Base-by-base conservation (phyloP, 2,797 vertebrate genomes). In the Pseudomugil tenellus region DNA sequence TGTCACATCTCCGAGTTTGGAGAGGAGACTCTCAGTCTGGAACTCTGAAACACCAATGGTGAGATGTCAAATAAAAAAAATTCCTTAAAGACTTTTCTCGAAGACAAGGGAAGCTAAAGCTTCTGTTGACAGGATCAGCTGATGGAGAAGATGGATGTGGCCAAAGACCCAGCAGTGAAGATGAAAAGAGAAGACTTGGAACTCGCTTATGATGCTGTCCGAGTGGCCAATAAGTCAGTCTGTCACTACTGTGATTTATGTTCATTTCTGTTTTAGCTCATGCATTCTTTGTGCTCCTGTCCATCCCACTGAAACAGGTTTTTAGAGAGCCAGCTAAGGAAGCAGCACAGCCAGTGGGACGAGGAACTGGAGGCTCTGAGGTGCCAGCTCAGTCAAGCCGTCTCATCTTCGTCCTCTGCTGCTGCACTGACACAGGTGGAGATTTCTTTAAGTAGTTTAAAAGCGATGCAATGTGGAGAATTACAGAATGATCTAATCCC, bases 181-280 rank as follows among this genome's bases (percentile, higher is more conserved):
- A 86, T 79, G 92, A 89, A 19, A 11, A 91, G 66, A 16, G 94
- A 94, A 49, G 95, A 95, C 81, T 80, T 95, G 86, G 88, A 84
- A 28, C 90, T 89, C 0, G 92, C 94, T 0, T 95, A 94, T 0
- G 90, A 95, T 3, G 93, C 94, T 0, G 88, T 94, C 3, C 94
- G 94, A 46, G 94, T 93, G 58, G 90, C 95, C 75, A 95, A 94
- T 77, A 95, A 91, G 95, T 96, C 78, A 89, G 94, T 90, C 58
- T 29, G 9, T 67, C 43, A 1, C 29, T 2, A 39, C 37, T 4
- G 37, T 11, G 13, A 14, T 37, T 8, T n/a, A n/a, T n/a, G n/a
- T n/a, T 8, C 25, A 5, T 13, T 53, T 46, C 9, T 3, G 8
- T 25, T 13, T 3, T 31, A 41, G 13, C 63, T 79, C 48, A 13